phyloP scores from a whole-genome alignment of 2,797 vertebrate species.

The Oryzias sinensis region DNA sequence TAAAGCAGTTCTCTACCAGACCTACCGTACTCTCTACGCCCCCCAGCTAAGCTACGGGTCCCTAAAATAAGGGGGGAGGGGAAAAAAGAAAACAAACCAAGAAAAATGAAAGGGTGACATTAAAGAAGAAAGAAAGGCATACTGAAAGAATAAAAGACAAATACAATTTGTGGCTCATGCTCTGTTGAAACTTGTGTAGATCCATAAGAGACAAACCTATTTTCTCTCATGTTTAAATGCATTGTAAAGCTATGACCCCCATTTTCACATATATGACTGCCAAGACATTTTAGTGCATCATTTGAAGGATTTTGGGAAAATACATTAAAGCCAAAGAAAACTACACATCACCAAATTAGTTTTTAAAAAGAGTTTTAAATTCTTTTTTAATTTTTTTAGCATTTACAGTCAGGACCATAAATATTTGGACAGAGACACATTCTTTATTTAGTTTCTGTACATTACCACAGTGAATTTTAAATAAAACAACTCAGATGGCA shows the following conservation, averaged over 20 bases:
- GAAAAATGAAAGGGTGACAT: slow-evolving; percentile 69
- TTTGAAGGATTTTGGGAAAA: slow-evolving; percentile 77
- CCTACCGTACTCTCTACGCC: slow-evolving; percentile 84
- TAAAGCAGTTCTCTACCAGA: slow-evolving; percentile 78
- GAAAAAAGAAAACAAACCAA: slow-evolving; percentile 55
- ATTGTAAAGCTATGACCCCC: slow-evolving; percentile 82
- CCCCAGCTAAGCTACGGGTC: slow-evolving; percentile 82
- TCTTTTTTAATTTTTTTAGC: no score
- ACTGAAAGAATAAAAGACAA: slow-evolving; percentile 58
- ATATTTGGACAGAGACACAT: no score
- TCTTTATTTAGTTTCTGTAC: no score
- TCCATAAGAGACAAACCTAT: slow-evolving; percentile 24
- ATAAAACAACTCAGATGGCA: no score
- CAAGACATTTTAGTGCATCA: slow-evolving; percentile 63
- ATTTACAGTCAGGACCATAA: no score
- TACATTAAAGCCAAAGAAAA: slow-evolving; percentile 73
- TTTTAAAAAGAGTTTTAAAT: no score
- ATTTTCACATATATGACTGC: slow-evolving; percentile 69
- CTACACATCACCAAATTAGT: slow-evolving; percentile 49
- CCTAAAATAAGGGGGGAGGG: slow-evolving; percentile 68
- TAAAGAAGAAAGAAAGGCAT: slow-evolving; percentile 72
- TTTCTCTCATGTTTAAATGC: slow-evolving; percentile 44
- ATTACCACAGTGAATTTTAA: no score
- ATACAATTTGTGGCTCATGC: slow-evolving; percentile 59
- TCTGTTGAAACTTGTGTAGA: slow-evolving; percentile 47